A percentile compares a stretch with the other conserved stretches of the same genome.
These are phyloP conservation scores for Pachycephala philippinensis DNA, from an alignment of 2,113 vertebrate genomes.

Conservation along the genomic window DNA sequence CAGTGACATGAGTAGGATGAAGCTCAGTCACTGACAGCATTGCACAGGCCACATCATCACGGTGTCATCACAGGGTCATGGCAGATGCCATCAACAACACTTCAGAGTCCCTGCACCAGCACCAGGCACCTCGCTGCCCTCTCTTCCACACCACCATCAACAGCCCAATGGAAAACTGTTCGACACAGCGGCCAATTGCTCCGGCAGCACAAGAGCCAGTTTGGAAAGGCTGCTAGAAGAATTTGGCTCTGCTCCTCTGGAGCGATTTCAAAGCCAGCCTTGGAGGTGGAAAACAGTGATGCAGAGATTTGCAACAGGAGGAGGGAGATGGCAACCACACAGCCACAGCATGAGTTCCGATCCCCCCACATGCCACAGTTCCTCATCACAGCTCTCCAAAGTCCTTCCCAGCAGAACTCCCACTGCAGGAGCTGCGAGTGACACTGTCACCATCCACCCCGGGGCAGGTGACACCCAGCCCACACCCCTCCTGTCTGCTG, in stretches of 20 bases:
- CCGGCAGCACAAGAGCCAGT: neutral
- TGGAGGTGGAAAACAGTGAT: neutral
- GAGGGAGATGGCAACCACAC: neutral
- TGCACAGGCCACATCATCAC: neutral
- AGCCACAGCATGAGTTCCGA: accelerated
- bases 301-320: neutral
- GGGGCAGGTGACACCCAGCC: neutral
- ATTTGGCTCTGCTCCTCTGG: neutral
- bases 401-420: neutral
- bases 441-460: accelerated
- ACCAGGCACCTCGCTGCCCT: neutral
- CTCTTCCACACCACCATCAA: neutral
- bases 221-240: neutral
- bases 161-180: neutral
- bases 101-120: neutral
- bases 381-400: neutral
- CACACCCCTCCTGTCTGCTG: neutral
- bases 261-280: neutral
- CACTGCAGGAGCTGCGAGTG: neutral
- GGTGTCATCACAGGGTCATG: neutral
- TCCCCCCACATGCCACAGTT: accelerated
- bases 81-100: neutral
- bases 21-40: accelerated
- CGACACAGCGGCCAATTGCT: neutral
- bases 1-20: accelerated